A percentile compares a stretch with the other conserved stretches of the same genome.
These are phyloP conservation scores for Huso huso DNA, from an alignment of 2,797 vertebrate species.

Conservation along the genomic window DNA sequence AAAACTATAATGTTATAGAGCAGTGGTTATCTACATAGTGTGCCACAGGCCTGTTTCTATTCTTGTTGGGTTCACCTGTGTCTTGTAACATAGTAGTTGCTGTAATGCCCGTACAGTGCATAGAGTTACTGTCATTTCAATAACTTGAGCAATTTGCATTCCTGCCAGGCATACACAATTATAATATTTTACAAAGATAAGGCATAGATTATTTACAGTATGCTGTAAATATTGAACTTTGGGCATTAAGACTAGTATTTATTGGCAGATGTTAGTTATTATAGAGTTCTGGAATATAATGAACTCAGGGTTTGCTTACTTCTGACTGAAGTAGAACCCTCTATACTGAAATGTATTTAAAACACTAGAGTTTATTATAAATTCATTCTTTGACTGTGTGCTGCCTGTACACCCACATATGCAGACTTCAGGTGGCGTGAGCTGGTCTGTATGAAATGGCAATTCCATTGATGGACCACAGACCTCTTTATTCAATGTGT, in stretches of 20 bases:
- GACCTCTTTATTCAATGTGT: slow-evolving; percentile 31
- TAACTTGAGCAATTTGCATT: no score
- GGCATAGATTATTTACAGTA: slow-evolving; percentile 7
- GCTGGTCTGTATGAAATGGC: slow-evolving; percentile 71
- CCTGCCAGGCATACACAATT: no score
- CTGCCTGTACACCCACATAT: no score
- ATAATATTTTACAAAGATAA: slow-evolving; percentile 16
- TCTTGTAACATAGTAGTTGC: no score
- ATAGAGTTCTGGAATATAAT: slow-evolving; percentile 19
- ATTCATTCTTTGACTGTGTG: no score
- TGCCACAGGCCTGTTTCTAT: no score
- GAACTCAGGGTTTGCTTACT: slow-evolving; percentile 19
- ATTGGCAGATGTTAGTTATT: slow-evolving; percentile 46
- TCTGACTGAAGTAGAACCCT: slow-evolving; percentile 12
- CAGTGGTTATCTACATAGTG: no score
- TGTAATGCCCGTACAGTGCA: no score
- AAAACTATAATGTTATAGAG: no score
- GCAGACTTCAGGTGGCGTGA: slow-evolving; percentile 26
- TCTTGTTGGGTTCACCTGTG: no score
- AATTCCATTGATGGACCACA: slow-evolving; percentile 63
- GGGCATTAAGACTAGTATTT: slow-evolving; percentile 37
- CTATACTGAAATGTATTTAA: slow-evolving; percentile 3
- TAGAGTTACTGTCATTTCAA: no score
- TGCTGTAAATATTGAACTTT: slow-evolving; percentile 23
- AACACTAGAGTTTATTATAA: background rate